Evolutionary conservation across 1,140 invertebrate genomes (phyloP), one percentile per base, ranked within the genome.

Genomic region (Lanistes nyassanus): DNA sequence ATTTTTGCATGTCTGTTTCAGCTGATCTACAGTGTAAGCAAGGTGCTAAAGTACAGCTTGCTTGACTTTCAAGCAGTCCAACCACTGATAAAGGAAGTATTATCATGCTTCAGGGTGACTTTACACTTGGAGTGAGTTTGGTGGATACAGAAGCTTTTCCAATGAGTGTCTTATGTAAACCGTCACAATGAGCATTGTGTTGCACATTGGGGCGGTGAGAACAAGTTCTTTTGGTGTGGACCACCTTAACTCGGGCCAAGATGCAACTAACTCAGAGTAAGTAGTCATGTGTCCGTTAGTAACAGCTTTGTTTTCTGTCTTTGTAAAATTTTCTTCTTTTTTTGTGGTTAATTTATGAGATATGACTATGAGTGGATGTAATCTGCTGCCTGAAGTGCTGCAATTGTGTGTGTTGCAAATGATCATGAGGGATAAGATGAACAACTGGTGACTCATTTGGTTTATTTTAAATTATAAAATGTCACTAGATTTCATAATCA

Each of bases 191-290:
- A 80, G 79, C 68, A 73, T 78, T 56, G 67, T 76, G 56, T 64
- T 80, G 74, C 67, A 74, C 47, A 71, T 80, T 78, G 79, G 76
- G 36, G 79, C 79, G 39, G 76, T 80, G 13, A 75, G 73, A 74
- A 34, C 68, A 71, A 76, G 34, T 74, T 47, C 51, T 58, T n/a
- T 31, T 51, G 58, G 62, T 55, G 74, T 67, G 31, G 51, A 66
- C 26, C 74, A 76, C n/a, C 75, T 76, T 71, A 39, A 53, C 55
- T 76, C 74, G 55, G 74, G 77, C 21, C 74, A 79, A 37, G 77
- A 79, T 68, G 77, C 77, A 62, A 58, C 74, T 16, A 76, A 75
- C 70, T 76, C 77, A 53, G 77, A 79, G 77, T 79, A 47, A 79
- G 74, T 69, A 51, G 5, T 55, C 29, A 9, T 36, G 21, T 16